Conservation (phyloP, 2,113 vertebrate species). For the Manacus vitellinus region DNA sequence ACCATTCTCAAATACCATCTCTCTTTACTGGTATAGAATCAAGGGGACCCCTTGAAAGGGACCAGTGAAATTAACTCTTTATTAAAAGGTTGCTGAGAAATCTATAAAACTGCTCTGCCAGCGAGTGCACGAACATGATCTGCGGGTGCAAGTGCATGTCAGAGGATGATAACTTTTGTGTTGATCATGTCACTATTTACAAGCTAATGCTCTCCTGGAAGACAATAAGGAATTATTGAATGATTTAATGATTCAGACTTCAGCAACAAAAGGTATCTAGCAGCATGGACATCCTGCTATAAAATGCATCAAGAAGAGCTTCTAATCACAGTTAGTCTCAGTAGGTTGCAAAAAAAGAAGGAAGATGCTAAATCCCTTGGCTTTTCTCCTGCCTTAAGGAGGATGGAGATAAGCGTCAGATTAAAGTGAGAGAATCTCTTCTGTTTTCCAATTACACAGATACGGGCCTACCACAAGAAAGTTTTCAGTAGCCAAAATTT, state of each 20-base stretch:
- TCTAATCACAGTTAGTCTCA: conserved; percentile 41
- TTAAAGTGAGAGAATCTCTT: conserved; percentile 45
- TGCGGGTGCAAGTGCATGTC: conserved; percentile 1
- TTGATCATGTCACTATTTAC: conserved; percentile 31
- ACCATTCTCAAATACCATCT: conserved; percentile 7
- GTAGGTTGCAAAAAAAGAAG: conserved; percentile 33
- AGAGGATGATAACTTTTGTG: conserved; percentile 12
- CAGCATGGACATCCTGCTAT: conserved; percentile 1
- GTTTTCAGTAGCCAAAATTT: conserved; percentile 50
- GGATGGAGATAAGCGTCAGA: conserved; percentile 47
- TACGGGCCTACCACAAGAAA: neutral
- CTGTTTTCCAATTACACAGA: conserved; percentile 49
- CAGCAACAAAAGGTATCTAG: conserved; percentile 3
- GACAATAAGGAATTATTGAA: conserved; percentile 15
- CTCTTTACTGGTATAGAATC: neutral
- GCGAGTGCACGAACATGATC: neutral
- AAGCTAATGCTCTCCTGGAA: conserved; percentile 15
- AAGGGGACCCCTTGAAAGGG: neutral
- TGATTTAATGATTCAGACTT: conserved; percentile 24
- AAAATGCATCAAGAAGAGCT: conserved; percentile 39
- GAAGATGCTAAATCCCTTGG: conserved; percentile 29
- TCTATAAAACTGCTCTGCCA: neutral
- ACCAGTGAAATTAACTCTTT: neutral
- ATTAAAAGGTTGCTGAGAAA: conserved; percentile 25
- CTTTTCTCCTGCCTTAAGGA: conserved; percentile 53